Conservation (phyloP, 2,113 vertebrate species). For the Crocuta crocuta region DNA sequence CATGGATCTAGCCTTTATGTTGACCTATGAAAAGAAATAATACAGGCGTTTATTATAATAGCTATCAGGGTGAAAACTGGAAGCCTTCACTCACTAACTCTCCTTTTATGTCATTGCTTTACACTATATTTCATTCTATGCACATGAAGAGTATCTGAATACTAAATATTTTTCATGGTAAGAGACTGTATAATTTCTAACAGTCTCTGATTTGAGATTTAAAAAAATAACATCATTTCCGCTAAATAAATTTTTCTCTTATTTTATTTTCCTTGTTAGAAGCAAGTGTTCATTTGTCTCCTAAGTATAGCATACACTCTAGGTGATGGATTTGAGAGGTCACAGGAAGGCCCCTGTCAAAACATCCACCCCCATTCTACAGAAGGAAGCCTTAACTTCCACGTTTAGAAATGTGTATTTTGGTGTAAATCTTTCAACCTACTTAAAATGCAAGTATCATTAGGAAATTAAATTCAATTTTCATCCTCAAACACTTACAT, state of each 20-base stretch:
- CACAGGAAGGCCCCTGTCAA: not conserved
- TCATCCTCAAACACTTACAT: not conserved
- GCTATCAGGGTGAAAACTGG: not conserved
- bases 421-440: not conserved
- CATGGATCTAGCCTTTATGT: not conserved
- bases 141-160: not conserved
- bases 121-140: not conserved
- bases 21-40: not conserved
- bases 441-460: not conserved
- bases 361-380: not conserved
- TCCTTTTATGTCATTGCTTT: not conserved
- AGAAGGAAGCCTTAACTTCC: not conserved
- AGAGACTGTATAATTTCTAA: not conserved
- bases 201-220: not conserved
- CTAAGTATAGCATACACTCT: not conserved
- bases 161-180: not conserved
- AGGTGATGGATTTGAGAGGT: not conserved
- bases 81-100: not conserved
- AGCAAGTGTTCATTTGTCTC: not conserved
- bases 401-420: slow-evolving; percentile 26
- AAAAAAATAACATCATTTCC: not conserved
- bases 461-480: not conserved
- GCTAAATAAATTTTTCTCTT: not conserved
- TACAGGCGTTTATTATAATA: not conserved
- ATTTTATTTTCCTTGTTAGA: not conserved